Evolutionary conservation across 2,113 vertebrate species (phyloP), one percentile per base, ranked within the genome.

Genomic region (Carettochelys insculpta): DNA sequence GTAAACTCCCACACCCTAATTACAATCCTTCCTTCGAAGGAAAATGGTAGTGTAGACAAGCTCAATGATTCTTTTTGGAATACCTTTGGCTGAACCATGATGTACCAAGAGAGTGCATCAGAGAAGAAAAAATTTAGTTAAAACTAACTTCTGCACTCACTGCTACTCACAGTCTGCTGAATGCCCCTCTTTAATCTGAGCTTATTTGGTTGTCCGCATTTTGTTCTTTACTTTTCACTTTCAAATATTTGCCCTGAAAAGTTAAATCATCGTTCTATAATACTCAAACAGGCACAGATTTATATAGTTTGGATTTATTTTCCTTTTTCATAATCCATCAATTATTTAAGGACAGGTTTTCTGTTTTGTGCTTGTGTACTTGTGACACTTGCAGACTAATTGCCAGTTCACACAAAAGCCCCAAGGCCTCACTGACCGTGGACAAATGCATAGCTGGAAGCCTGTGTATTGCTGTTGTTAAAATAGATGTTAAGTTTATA

Each of bases 101-200:
- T 87, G 85, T 75, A 88, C 90, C 90, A 90, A 80, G 77, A 58
- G 22, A 90, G 91, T 85, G 88, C 90, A 95, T 91, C 84, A 88
- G 78, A 87, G 84, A 51, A 77, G 83, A 73, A 56, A 90, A 81
- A 81, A 90, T 45, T 75, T 77, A 75, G 53, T 88, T 38, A 95
- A 92, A 90, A 83, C 92, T 90, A 52, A 83, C 5, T 31, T 94
- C 71, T 85, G 6, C 79, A 73, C 90, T 87, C 90, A 93, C 77
- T 54, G 68, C 48, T 90, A 79, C 38, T 24, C 85, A 87, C 82
- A 85, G 43, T 20, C 90, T 89, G 17, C 43, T 89, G 48, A 82
- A 1, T 76, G 43, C 5, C 29, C 89, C n/a, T n/a, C 25, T 73
- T 6, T 5, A 91, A 90, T 41, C 68, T 61, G 65, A 94, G 56